Conservation (phyloP, 2,113 vertebrate species). For the Pterocles burchelli region DNA sequence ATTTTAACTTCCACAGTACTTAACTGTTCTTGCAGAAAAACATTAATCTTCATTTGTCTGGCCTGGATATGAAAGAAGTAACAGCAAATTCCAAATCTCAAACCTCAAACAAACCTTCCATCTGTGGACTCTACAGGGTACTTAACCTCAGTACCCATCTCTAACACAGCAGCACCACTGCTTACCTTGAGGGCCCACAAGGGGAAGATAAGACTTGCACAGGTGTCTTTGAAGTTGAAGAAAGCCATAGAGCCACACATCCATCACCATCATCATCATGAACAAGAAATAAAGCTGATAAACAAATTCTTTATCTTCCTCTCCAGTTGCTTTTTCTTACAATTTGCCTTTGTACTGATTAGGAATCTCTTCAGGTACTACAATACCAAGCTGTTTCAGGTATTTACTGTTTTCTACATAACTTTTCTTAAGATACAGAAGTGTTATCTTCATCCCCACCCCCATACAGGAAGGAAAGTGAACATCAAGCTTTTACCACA, state of each 20-base stretch:
- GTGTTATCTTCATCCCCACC: neutral
- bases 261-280: neutral
- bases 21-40: neutral
- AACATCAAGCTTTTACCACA: neutral
- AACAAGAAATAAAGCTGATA: neutral
- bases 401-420: neutral
- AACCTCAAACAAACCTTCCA: neutral
- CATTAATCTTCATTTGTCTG: neutral
- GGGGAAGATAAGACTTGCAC: neutral
- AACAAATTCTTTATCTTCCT: neutral
- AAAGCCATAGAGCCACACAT: neutral
- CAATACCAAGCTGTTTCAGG: neutral
- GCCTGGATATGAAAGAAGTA: neutral
- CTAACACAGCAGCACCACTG: neutral
- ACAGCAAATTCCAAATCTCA: neutral
- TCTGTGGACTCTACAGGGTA: neutral
- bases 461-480: neutral
- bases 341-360: neutral
- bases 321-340: neutral
- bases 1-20: neutral
- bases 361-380: neutral
- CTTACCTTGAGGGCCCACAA: neutral
- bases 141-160: neutral
- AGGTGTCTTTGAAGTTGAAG: neutral
- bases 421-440: neutral